Base-by-base conservation (phyloP, 2,113 vertebrate species). In the Rhynchomys soricoides region DNA sequence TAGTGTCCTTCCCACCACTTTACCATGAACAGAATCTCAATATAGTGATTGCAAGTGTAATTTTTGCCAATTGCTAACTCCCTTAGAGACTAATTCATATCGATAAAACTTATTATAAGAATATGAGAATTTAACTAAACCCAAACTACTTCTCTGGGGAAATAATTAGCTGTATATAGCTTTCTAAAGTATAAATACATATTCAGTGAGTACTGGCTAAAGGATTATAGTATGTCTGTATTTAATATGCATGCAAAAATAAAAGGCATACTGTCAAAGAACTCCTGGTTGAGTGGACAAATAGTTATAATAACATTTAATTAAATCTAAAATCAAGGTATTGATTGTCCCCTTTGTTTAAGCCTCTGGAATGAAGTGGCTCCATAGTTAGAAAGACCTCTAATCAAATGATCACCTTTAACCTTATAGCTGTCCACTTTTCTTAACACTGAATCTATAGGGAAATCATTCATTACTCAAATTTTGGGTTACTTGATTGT, bases 101-200 rank as follows among this genome's bases (percentile, higher is more conserved):
- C 73, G 77, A 48, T 86, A 94, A 95, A 96, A 95, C 45, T 73
- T 95, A 43, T 81, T 96, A 85, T 77, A 90, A 94, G 37, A 92
- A 90, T 95, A 50, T 95, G 50, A 89, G 64, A 93, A 88, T 94
- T 88, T 89, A 93, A 90, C 48, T 87, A 62, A 75, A 89, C 59
- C 45, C 57, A 86, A 97, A 82, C 34, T 79, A 92, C 45, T 73
- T 90, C 77, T 94, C 66, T 95, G 45, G 50, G 73, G 40, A 96
- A 94, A 93, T 94, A 88, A 96, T 88, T 77, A 95, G 3, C n/a
- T 52, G 24, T 83, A 15, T 17, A 73, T 16, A 87, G 11, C 92
- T 89, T 40, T 96, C 91, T 89, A 86, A 26, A 89, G 91, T 86
- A 40, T 95, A 96, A 95, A 64, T 91, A 66, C 92, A 82, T 40